phyloP scores from a whole-genome alignment of 2,888 invertebrate species.

The Peribatodes rhomboidaria region DNA sequence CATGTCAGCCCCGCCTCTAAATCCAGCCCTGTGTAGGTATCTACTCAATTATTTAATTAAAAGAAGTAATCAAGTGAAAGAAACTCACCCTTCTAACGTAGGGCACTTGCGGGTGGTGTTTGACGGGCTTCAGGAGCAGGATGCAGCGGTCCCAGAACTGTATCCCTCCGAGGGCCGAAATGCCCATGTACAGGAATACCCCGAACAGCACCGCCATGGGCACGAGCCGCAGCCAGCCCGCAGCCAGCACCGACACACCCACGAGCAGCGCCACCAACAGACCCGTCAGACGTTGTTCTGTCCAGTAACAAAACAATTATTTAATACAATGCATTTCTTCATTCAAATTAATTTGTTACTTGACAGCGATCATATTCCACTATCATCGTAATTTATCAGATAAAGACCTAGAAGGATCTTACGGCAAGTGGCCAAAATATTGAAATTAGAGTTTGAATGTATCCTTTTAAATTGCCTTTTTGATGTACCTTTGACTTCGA shows the following conservation, averaged over 20 bases:
- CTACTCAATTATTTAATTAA: too few species aligned
- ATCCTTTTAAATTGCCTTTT: not conserved
- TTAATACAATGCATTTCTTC: too few species aligned
- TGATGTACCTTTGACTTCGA: conserved; percentile 92
- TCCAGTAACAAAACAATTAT: too few species aligned
- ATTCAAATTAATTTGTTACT: too few species aligned
- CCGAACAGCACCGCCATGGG: conserved; percentile 99
- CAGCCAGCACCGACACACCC: conserved; percentile 94
- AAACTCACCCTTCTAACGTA: conserved; percentile 94
- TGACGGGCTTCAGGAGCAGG: conserved; percentile 97
- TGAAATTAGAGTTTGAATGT: too few species aligned
- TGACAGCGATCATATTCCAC: too few species aligned
- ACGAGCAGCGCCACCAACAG: conserved; percentile 93
- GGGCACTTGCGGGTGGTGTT: conserved; percentile 96
- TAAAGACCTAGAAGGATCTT: too few species aligned
- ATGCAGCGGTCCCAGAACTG: conserved; percentile 96
- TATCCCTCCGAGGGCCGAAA: conserved; percentile 97
- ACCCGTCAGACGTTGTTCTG: conserved; percentile 94
- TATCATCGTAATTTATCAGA: too few species aligned
- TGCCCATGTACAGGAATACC: conserved; percentile 98
- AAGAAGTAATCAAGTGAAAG: too few species aligned
- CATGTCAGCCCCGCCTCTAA: too few species aligned
- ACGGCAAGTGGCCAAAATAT: too few species aligned
- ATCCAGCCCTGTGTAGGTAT: too few species aligned
- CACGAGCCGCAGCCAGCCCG: conserved; percentile 92